These are phyloP conservation scores for Arothron firmamentum DNA, from an alignment of 2,113 vertebrate species.

Conservation along the genomic window DNA sequence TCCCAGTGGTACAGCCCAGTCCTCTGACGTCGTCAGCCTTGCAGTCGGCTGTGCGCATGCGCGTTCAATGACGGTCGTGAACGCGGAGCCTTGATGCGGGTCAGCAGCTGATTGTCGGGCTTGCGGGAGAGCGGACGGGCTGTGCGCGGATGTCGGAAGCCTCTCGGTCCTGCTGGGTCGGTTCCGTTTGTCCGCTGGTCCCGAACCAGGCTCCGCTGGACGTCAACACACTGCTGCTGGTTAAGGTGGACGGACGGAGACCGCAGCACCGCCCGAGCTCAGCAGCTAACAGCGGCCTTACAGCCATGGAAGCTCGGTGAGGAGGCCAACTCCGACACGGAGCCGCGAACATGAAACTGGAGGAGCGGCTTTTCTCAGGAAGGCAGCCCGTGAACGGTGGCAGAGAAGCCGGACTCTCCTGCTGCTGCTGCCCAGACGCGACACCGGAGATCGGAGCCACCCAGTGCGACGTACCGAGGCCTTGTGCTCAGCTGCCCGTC, in stretches of 20 bases:
- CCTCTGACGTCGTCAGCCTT: neutral
- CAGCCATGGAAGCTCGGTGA: constrained; percentile 15
- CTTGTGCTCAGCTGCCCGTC: constrained; percentile 21
- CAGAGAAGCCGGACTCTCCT: constrained; percentile 63
- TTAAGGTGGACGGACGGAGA: constrained; percentile 67
- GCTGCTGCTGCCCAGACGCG: constrained; percentile 54
- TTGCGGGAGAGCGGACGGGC: no score
- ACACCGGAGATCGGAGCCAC: constrained; percentile 56
- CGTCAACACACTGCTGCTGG: constrained; percentile 71
- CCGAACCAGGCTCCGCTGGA: constrained; percentile 43
- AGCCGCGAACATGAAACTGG: constrained; percentile 75
- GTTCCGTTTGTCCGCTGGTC: neutral
- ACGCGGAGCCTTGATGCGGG: no score
- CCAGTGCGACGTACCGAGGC: constrained; percentile 45
- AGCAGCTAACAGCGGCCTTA: constrained; percentile 7
- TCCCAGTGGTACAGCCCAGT: neutral
- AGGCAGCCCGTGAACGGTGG: constrained; percentile 76
- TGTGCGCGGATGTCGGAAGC: no score
- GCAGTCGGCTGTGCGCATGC: neutral
- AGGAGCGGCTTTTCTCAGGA: constrained; percentile 59
- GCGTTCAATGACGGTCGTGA: neutral
- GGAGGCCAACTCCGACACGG: constrained; percentile 38
- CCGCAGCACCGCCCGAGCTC: constrained; percentile 12
- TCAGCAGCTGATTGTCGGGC: no score
- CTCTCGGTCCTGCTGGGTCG: no score